Percentiles rank a stretch among this genome's conserved stretches.
Conservation (phyloP, 2,888 invertebrate species). For the Hyalella azteca region DNA sequence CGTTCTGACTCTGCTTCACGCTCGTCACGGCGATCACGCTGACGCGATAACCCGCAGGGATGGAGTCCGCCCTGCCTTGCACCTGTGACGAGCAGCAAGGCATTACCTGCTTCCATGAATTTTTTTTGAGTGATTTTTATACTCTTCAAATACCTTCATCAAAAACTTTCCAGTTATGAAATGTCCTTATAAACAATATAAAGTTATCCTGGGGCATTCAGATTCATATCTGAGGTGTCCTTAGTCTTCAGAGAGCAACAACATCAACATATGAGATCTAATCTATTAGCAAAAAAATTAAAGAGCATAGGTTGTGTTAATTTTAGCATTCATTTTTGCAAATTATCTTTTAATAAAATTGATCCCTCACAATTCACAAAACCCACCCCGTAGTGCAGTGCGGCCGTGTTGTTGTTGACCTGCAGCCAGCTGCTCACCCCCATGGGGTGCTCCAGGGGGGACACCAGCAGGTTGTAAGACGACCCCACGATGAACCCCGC, state of each 20-base stretch:
- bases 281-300: too few species aligned
- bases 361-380: too few species aligned
- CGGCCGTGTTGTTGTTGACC: background rate
- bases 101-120: background rate
- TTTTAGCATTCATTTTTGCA: too few species aligned
- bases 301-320: too few species aligned
- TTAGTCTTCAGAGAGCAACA: background rate
- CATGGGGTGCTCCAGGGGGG: background rate
- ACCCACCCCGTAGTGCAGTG: background rate
- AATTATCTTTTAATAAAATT: too few species aligned
- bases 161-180: background rate
- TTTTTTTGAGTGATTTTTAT: too few species aligned
- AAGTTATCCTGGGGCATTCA: too few species aligned
- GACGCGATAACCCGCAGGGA: slow-evolving; percentile 21
- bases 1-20: background rate
- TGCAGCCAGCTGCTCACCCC: background rate
- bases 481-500: background rate
- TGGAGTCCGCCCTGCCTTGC: slow-evolving; percentile 35
- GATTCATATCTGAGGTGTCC: too few species aligned
- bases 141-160: too few species aligned
- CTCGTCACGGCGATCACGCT: slow-evolving; percentile 39
- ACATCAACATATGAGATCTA: background rate
- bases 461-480: background rate
- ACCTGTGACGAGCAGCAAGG: background rate
- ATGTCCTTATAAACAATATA: too few species aligned